phyloP scores from a whole-genome alignment of 2,113 vertebrate genomes.

The Cololabis saira region DNA sequence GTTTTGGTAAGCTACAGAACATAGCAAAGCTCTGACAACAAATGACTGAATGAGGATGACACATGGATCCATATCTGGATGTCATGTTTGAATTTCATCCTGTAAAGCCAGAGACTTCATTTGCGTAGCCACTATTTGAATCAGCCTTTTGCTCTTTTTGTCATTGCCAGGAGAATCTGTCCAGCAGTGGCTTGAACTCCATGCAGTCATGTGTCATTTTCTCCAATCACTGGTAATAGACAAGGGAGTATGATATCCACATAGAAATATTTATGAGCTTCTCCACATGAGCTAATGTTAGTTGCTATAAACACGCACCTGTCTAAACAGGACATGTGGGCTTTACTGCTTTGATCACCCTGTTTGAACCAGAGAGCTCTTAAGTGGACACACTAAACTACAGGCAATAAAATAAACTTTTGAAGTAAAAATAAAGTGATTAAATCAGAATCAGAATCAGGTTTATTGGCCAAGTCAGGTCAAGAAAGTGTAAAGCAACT shows the following conservation, averaged over 20 bases:
- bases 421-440: too few species aligned
- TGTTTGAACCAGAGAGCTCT: slow-evolving; percentile 3
- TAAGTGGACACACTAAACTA: not conserved
- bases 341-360: slow-evolving; percentile 40
- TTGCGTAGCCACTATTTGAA: not conserved
- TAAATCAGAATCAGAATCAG: too few species aligned
- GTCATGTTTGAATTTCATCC: too few species aligned
- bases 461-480: too few species aligned
- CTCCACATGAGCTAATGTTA: slow-evolving; percentile 67
- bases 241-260: slow-evolving; percentile 36
- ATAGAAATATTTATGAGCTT: slow-evolving; percentile 47
- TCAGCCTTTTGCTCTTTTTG: slow-evolving; percentile 7
- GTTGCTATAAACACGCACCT: slow-evolving; percentile 74
- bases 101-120: not conserved
- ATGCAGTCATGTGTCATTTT: slow-evolving; percentile 10
- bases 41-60: too few species aligned
- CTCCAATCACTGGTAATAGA: slow-evolving; percentile 37
- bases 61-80: too few species aligned
- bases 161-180: not conserved
- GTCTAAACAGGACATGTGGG: slow-evolving; percentile 67
- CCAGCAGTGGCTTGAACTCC: slow-evolving; percentile 6
- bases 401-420: too few species aligned
- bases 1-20: too few species aligned
- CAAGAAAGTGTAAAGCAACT: too few species aligned
- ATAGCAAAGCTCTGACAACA: too few species aligned